These are phyloP conservation scores for Falco peregrinus DNA, from an alignment of 2,797 vertebrate genomes.

Conservation along the genomic window DNA sequence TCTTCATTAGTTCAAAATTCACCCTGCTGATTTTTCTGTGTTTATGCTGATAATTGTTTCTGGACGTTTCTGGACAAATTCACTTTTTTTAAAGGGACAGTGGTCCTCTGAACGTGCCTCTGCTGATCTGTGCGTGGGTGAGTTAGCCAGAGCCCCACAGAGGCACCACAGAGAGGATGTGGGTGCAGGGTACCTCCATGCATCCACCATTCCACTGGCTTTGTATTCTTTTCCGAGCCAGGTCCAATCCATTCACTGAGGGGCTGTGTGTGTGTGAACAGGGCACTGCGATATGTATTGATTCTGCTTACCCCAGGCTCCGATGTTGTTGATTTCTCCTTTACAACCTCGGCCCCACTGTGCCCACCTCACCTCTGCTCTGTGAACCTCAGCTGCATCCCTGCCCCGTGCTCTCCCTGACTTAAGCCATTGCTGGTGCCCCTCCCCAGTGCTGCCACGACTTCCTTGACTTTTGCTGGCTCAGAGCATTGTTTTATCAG, in stretches of 20 bases:
- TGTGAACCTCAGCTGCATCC: neutral
- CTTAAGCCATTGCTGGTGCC: neutral
- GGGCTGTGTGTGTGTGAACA: neutral
- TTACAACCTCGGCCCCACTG: accelerated
- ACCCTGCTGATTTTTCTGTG: constrained; percentile 48
- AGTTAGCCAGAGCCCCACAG: neutral
- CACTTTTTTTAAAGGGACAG: neutral
- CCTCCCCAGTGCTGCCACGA: neutral
- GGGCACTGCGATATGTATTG: neutral
- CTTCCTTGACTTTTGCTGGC: constrained; percentile 53
- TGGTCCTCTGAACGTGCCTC: neutral
- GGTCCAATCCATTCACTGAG: neutral
- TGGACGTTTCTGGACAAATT: neutral
- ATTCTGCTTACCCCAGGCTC: neutral
- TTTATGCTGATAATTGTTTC: constrained; percentile 8
- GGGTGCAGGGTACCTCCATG: neutral
- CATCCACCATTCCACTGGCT: neutral
- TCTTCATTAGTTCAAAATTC: constrained; percentile 32
- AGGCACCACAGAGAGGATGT: neutral
- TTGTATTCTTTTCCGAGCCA: neutral
- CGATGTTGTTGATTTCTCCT: neutral
- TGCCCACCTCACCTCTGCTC: neutral
- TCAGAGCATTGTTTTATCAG: constrained; percentile 24
- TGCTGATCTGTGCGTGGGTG: neutral
- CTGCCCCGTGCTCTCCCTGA: neutral